phyloP scores from a whole-genome alignment of 2,113 vertebrate species.

The Pollimyrus isidori region DNA sequence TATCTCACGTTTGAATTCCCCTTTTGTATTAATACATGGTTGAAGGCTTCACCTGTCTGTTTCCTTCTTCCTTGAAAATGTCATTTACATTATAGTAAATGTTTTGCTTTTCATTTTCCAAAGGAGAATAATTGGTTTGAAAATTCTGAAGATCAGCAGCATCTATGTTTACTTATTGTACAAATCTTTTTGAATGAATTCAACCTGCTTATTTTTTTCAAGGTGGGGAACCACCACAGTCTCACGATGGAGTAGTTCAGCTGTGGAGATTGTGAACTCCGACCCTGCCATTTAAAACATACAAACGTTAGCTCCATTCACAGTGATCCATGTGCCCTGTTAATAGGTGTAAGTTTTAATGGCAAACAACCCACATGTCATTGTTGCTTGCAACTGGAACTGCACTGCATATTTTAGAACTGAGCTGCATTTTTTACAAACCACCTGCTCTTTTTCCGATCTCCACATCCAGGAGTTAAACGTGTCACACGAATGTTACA shows the following conservation, averaged over 20 bases:
- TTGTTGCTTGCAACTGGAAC: neutral
- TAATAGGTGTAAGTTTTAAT: neutral
- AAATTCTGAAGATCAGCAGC: neutral
- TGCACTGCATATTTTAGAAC: neutral
- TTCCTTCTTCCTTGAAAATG: neutral
- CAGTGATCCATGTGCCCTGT: neutral
- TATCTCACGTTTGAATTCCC: neutral
- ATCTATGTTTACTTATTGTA: neutral
- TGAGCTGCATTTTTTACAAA: neutral
- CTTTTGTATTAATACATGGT: neutral
- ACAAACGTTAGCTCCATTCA: neutral
- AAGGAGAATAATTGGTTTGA: neutral
- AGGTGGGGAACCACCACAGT: neutral
- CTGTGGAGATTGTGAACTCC: neutral
- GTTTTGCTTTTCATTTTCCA: neutral
- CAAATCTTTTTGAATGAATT: neutral
- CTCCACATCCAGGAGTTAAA: neutral
- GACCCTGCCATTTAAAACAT: neutral
- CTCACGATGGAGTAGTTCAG: neutral
- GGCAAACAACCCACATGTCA: neutral
- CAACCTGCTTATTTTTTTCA: neutral
- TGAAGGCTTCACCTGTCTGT: neutral
- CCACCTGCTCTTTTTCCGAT: neutral
- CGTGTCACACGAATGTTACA: neutral
- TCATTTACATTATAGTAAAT: neutral